Conservation (phyloP, 2,888 invertebrate genomes). For the Pediacus dermestoides region DNA sequence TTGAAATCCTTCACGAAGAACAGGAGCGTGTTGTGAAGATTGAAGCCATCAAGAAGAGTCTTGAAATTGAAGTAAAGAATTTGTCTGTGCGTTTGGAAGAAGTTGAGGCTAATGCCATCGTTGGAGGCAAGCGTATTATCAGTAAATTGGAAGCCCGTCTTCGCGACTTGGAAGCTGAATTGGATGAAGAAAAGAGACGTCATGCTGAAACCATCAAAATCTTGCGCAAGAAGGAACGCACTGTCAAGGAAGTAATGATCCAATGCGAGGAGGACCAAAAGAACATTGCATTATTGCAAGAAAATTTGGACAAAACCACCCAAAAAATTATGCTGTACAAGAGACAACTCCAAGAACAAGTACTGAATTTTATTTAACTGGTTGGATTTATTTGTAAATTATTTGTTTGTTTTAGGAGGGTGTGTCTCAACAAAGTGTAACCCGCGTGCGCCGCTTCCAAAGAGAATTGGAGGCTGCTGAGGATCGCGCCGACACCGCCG, state of each 20-base stretch:
- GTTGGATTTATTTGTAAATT: constrained; percentile 23
- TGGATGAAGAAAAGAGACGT: constrained; percentile 95
- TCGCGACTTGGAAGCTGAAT: constrained; percentile 89
- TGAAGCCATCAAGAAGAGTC: constrained; percentile 94
- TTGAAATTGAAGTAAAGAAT: constrained; percentile 97
- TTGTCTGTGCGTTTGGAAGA: constrained; percentile 90
- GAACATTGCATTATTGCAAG: constrained; percentile 89
- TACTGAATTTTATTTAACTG: constrained; percentile 39
- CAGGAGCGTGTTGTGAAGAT: constrained; percentile 96
- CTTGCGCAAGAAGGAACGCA: constrained; percentile 96
- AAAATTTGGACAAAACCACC: constrained; percentile 79
- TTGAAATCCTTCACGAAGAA: constrained; percentile 91
- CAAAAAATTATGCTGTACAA: constrained; percentile 92
- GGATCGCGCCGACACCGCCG: constrained; percentile 92
- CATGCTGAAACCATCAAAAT: constrained; percentile 97
- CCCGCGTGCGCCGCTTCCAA: constrained; percentile 96
- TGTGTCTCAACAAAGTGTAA: constrained; percentile 86
- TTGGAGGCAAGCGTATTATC: constrained; percentile 95
- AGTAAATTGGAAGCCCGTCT: constrained; percentile 95
- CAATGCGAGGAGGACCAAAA: constrained; percentile 97
- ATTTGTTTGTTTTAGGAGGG: constrained; percentile 66
- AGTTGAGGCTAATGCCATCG: constrained; percentile 95
- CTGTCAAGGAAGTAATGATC: constrained; percentile 91
- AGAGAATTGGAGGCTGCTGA: constrained; percentile 96
- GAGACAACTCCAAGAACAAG: constrained; percentile 92